Base-by-base conservation (phyloP, 2,888 invertebrate species). In the Horisme vitalbata region DNA sequence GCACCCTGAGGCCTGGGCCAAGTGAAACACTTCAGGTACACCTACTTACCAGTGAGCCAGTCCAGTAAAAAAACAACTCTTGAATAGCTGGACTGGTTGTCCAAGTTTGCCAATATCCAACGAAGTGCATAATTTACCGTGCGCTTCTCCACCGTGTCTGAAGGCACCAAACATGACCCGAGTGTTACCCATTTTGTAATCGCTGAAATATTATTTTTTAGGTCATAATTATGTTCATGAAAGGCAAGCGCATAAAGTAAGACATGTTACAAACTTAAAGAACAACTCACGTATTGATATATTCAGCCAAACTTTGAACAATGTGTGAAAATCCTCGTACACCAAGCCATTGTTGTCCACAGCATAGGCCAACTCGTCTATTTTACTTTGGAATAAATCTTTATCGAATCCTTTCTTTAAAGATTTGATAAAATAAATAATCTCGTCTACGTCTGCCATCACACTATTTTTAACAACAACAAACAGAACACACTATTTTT, bases 281-380 rank as follows among this genome's bases (percentile, higher is more conserved):
- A 37, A 37, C 21, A 33, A 83, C 88, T 83, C 64, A 90, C 90
- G 87, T 63, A 90, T 83, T 36, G 74, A 78, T 60, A 90, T 76
- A 71, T 89, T 89, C 37, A 90, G 59, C 90, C 90, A 90, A 56
- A 89, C 67, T 76, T 80, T 83, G 50, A 90, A 84, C 34, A 90
- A 65, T 45, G 69, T 83, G 46, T 83, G 83, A 45, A 88, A 89
- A 57, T 83, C 82, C 18, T 81, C 75, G 52, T 81, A 78, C 18
- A 70, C 63, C 55, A 86, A 70, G 8, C 83, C 81, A 55, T 36
- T 53, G n/a, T 65, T 72, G 52, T 84, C 84, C 33, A 79, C 81
- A 44, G 69, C 63, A 48, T 75, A 69, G 0, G 75, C 72, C 37
- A 89, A 68, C 62, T 86, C 83, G 20, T 84, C 74, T 10, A 89